phyloP scores from a whole-genome alignment of 2,888 invertebrate species.

The Protodeltote pygarga region DNA sequence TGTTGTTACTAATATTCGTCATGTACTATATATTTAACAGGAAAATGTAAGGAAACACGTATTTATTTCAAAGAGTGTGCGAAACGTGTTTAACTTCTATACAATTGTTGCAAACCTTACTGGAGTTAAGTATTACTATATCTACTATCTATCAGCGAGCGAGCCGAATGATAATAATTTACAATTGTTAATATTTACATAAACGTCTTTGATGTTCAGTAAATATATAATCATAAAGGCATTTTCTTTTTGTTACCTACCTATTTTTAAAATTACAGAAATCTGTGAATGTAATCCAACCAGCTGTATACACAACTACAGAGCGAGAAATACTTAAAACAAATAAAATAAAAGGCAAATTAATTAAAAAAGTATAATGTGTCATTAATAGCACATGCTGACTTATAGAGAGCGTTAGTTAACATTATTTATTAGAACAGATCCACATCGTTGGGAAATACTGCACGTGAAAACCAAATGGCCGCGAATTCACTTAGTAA shows the following conservation, averaged over 20 bases:
- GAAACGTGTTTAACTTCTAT: conserved; percentile 18
- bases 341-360: conserved; percentile 20
- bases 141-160: conserved; percentile 7
- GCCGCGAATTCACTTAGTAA: conserved; percentile 5
- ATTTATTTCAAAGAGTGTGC: conserved; percentile 17
- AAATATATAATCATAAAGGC: conserved; percentile 29
- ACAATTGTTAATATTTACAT: conserved; percentile 42
- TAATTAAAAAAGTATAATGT: conserved; percentile 38
- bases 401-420: conserved; percentile 42
- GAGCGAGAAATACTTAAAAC: background rate
- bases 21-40: conserved; percentile 22
- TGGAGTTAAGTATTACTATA: conserved; percentile 8
- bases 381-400: conserved; percentile 39
- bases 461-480: background rate
- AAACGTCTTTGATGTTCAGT: conserved; percentile 37
- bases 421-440: conserved; percentile 19
- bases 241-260: conserved; percentile 5
- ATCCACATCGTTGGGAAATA: conserved; percentile 1
- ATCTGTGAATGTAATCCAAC: too few species aligned
- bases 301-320: background rate
- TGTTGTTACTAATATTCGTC: conserved; percentile 11
- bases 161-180: conserved; percentile 29
- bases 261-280: too few species aligned
- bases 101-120: conserved; percentile 13
- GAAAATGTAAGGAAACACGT: conserved; percentile 27